A percentile compares a stretch with the other conserved stretches of the same genome.
phyloP scores from a whole-genome alignment of 1,140 invertebrate genomes.

The Diorhabda sublineata region DNA sequence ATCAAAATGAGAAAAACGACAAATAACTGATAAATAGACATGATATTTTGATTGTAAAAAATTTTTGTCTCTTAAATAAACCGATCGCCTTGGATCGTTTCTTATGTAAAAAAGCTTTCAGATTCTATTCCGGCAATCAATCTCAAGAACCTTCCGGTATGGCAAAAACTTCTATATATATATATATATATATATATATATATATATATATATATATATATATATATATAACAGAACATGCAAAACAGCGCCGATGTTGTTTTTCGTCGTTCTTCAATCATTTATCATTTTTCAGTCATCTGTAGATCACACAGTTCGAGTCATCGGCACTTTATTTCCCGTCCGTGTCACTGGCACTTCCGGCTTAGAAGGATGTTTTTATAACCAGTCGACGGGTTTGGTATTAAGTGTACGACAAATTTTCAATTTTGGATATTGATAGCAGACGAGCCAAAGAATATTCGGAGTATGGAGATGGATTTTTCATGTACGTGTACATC shows the following conservation, averaged over 20 bases:
- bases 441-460: neutral
- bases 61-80: no score
- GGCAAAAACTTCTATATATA: no score
- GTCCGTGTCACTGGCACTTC: neutral
- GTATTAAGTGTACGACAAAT: conserved; percentile 1
- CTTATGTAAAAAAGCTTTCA: no score
- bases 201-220: no score
- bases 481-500: neutral
- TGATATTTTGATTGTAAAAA: no score
- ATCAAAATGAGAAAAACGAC: no score
- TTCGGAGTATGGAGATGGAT: neutral
- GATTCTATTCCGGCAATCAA: no score
- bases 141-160: no score
- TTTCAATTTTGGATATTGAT: neutral
- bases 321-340: neutral
- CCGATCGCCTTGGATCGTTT: no score
- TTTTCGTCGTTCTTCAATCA: neutral
- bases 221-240: neutral
- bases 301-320: neutral
- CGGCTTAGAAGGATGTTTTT: neutral
- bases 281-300: conserved; percentile 1
- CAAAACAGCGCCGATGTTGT: neutral
- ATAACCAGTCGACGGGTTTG: neutral
- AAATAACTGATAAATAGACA: no score
- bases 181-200: no score